A percentile compares a stretch with the other conserved stretches of the same genome.
phyloP scores from a whole-genome alignment of 2,797 vertebrate genomes.

The Otolemur crassicaudatus region DNA sequence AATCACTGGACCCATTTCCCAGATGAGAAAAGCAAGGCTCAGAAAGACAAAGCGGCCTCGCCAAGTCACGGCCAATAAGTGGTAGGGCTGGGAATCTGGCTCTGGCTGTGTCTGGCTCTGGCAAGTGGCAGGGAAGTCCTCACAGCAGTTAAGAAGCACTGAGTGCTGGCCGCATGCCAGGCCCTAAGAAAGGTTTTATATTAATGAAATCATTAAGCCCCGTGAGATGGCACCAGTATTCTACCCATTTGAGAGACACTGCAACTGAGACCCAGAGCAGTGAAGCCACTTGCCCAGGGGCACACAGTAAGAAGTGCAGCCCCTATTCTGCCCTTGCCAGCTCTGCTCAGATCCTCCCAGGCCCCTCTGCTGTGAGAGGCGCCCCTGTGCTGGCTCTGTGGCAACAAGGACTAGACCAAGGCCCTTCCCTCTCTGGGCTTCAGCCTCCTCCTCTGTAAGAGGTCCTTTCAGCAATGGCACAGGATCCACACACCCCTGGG shows the following conservation, averaged over 20 bases:
- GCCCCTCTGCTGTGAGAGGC: background rate
- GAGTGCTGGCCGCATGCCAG: background rate
- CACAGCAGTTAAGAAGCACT: fast-evolving
- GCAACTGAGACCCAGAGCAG: background rate
- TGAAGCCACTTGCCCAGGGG: background rate
- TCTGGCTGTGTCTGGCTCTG: background rate
- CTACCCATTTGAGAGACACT: background rate
- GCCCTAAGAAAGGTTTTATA: background rate
- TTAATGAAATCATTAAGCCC: background rate
- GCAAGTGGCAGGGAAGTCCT: background rate
- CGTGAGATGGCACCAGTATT: fast-evolving
- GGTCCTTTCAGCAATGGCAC: background rate
- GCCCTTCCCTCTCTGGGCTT: background rate
- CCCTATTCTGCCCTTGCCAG: fast-evolving
- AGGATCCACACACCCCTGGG: fast-evolving
- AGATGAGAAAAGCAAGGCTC: background rate
- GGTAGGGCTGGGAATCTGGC: background rate
- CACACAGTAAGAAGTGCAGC: background rate
- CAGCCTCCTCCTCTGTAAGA: background rate
- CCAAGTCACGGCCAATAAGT: fast-evolving
- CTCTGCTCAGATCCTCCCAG: background rate
- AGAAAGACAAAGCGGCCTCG: background rate
- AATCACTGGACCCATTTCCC: background rate
- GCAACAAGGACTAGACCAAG: background rate
- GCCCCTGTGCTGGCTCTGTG: background rate